A percentile compares a stretch with the other conserved stretches of the same genome.
These are phyloP conservation scores for Littorina saxatilis DNA, from an alignment of 1,140 invertebrate species.

Conservation along the genomic window DNA sequence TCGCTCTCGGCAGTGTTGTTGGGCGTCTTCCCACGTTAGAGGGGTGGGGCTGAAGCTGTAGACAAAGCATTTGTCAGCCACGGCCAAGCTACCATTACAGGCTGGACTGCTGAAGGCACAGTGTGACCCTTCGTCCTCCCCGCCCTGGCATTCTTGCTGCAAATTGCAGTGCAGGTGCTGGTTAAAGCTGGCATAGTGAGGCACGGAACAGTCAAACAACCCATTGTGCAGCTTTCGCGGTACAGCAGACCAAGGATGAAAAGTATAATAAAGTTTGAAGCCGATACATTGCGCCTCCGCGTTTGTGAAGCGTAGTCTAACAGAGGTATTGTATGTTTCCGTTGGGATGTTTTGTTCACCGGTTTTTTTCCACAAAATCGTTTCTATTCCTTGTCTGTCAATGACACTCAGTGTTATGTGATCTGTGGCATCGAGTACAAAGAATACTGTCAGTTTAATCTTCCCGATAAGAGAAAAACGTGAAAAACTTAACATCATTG, in stretches of 20 bases:
- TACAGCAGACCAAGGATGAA: not conserved
- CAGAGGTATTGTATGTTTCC: not conserved
- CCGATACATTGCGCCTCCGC: not conserved
- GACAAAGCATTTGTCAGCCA: not conserved
- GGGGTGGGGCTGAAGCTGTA: not conserved
- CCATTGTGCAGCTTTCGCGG: not conserved
- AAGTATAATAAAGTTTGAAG: not conserved
- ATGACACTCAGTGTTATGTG: not conserved
- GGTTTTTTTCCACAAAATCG: not conserved
- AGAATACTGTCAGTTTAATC: not conserved
- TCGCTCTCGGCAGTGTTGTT: not conserved
- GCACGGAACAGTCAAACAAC: conserved; percentile 9
- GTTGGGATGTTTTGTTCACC: not conserved
- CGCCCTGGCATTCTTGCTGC: not conserved
- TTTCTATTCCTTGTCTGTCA: not conserved
- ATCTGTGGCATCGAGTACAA: not conserved
- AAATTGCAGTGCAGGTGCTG: conserved; percentile 16
- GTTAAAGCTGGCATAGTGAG: not conserved
- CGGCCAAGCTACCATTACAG: not conserved
- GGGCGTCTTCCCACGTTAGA: not conserved
- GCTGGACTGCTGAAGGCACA: conserved; percentile 10
- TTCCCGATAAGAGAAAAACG: not conserved
- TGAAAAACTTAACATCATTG: not conserved
- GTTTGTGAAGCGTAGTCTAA: not conserved
- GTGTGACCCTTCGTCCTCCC: conserved; percentile 1